Evolutionary conservation across 2,797 vertebrate genomes (phyloP), one percentile per base, ranked within the genome.

Genomic region (Chiloscyllium punctatum): DNA sequence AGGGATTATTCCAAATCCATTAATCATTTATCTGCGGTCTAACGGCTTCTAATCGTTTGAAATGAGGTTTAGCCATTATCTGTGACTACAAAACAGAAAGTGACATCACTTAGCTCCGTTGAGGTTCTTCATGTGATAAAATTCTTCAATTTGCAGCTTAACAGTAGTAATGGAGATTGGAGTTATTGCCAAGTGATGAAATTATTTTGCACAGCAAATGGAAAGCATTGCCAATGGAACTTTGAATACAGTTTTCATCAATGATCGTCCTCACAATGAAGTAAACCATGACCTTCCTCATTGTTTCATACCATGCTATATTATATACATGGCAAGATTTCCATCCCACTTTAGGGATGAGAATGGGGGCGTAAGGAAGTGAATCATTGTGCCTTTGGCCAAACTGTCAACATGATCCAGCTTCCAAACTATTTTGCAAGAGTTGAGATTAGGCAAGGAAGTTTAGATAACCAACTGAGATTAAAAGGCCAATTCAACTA

Each of bases 31-130:
- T 71, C 42, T 15, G 42, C 13, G 25, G 25, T 94, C 53, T 74
- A 94, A 94, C 69, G 53, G 94, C 30, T 16, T 94, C 42, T 53
- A 74, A 74, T 94, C 71, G 48, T 25, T 33, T 11, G 11, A 51
- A 51, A 74, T 94, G 42, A 94, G 23, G 48, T 94, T 94, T 74
- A 74, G 69, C 94, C 91, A 94, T 94, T 94, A 94, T 48, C 69
- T 94, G 37, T 94, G 68, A 74, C 48, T 48, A 74, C 69, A 94
- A 74, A 71, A 74, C 71, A 94, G 42, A 94, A 94, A 94, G 94
- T 72, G 69, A 5, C 68, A 94, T 94, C 23, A 21, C 37, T 72
- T 72, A 51, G 13, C 23, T 23, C 27, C 42, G 18, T 72, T 72
- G 25, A 72, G 6, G 37, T 37, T 71, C 48, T 94, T 72, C 25